phyloP scores from a whole-genome alignment of 1,140 invertebrate genomes.

The Trinorchestia longiramus region DNA sequence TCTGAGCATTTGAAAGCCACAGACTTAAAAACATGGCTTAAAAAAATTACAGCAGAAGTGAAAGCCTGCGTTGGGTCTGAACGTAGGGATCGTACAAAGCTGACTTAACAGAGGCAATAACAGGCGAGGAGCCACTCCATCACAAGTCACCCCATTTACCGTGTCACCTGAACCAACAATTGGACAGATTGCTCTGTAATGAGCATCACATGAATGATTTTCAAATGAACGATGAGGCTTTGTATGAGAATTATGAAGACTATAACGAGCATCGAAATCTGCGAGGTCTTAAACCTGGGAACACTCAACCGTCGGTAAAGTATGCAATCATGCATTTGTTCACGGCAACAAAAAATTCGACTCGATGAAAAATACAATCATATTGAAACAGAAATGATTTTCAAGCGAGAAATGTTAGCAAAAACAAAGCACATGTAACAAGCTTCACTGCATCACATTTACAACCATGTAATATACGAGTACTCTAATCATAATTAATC shows the following conservation, averaged over 20 bases:
- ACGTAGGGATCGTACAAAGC: neutral
- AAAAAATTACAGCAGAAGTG: neutral
- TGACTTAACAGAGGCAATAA: neutral
- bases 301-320: neutral
- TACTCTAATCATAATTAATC: neutral
- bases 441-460: neutral
- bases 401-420: neutral
- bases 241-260: neutral
- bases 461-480: neutral
- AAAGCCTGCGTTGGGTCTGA: neutral
- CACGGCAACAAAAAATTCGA: neutral
- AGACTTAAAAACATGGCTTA: neutral
- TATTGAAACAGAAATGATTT: neutral
- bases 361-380: neutral
- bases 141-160: neutral
- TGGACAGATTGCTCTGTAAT: constrained; percentile 44
- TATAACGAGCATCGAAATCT: neutral
- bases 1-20: neutral
- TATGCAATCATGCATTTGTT: neutral
- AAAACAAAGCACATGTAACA: neutral
- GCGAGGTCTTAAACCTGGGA: neutral
- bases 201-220: constrained; percentile 42
- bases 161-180: constrained; percentile 40
- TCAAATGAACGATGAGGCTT: constrained; percentile 30
- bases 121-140: constrained; percentile 4